phyloP scores from a whole-genome alignment of 2,113 vertebrate genomes.

The Spilogale gracilis region DNA sequence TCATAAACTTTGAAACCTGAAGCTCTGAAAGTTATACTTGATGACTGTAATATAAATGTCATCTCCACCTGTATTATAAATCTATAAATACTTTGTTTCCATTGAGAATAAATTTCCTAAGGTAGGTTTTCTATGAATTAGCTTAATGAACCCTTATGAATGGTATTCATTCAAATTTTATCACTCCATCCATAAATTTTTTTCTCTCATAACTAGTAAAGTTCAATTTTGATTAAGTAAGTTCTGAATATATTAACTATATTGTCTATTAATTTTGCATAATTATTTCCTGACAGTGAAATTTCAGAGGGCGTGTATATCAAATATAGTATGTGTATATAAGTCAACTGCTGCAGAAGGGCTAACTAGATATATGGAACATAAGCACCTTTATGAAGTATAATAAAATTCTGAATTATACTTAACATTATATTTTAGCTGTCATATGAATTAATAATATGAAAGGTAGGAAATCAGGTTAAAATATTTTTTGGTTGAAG shows the following conservation, averaged over 20 bases:
- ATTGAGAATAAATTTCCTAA: background rate
- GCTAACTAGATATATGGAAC: background rate
- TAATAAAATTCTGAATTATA: conserved; percentile 47
- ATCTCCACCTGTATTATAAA: background rate
- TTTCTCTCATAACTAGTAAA: background rate
- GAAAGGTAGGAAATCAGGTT: background rate
- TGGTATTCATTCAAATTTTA: conserved; percentile 25
- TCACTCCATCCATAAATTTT: background rate
- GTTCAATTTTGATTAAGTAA: conserved; percentile 25
- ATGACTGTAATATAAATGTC: background rate
- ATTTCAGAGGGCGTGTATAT: background rate
- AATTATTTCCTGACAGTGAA: background rate
- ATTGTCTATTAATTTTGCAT: background rate
- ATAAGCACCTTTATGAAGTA: background rate
- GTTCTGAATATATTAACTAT: background rate
- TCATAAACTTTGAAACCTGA: background rate
- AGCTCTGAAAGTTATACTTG: conserved; percentile 53
- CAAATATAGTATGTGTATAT: background rate
- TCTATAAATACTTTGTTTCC: background rate
- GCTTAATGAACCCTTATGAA: background rate
- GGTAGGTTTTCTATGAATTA: background rate
- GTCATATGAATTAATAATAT: background rate
- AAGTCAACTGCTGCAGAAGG: background rate
- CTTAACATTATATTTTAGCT: background rate
- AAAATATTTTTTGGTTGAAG: background rate